Base-by-base conservation (phyloP, 1,140 invertebrate species). In the Ceratitis capitata region DNA sequence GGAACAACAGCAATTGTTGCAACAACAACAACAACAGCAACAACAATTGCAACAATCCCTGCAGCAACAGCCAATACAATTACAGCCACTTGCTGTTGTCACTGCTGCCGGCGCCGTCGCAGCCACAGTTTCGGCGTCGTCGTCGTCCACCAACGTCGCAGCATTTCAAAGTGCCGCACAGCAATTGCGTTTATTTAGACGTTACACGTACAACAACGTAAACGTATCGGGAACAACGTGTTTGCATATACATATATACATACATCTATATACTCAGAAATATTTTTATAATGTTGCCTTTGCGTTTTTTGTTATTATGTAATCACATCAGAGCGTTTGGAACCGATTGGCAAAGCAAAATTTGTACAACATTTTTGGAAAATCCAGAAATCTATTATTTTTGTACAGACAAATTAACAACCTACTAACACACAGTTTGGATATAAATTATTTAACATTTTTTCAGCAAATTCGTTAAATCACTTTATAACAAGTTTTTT, bases 121-220 rank as follows among this genome's bases (percentile, higher is more conserved):
- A n/a, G n/a, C n/a, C n/a, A n/a, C n/a, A n/a, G n/a, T n/a, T n/a
- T n/a, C n/a, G n/a, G n/a, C n/a, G n/a, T n/a, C n/a, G n/a, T n/a
- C n/a, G n/a, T n/a, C n/a, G n/a, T n/a, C n/a, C n/a, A n/a, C n/a
- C n/a, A n/a, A n/a, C n/a, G n/a, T n/a, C n/a, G 14, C 84, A 9
- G 14, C 86, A 23, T 86, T 39, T 85, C 78, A 83, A 84, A 61
- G 42, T 83, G 85, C 85, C 84, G 85, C 83, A 23, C 85, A 86
- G 83, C 90, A 91, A 87, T 87, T 91, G 89, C 90, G 90, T 86
- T 91, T 91, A 87, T 91, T 91, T 88, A 89, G 90, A 91, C 89
- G 90, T 87, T 91, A 90, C 88, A 90, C 90, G 85, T 91, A 91
- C 91, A 90, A 91, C 90, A 90, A 91, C 91, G 90, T 91, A 91